A percentile compares a stretch with the other conserved stretches of the same genome.
Evolutionary conservation across 2,113 vertebrate genomes (phyloP).

Genomic region (Alouatta palliata): DNA sequence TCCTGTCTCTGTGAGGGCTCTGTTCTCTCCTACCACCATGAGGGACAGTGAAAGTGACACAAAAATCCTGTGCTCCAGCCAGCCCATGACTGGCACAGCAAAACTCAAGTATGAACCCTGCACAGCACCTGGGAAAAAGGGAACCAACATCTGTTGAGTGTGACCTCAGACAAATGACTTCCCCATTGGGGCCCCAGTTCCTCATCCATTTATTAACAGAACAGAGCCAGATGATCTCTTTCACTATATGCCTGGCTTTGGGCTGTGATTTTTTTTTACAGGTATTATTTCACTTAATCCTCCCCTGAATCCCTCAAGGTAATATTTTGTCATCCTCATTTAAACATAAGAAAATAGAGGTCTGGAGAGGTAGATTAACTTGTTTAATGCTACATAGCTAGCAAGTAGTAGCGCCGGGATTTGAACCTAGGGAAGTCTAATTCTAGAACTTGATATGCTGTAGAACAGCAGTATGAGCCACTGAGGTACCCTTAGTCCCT

Average conservation of each 20-base stretch:
- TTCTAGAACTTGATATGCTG: not conserved
- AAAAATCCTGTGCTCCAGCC: not conserved
- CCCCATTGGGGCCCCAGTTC: not conserved
- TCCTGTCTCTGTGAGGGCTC: not conserved
- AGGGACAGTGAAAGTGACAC: not conserved
- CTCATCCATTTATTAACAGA: not conserved
- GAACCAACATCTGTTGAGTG: not conserved
- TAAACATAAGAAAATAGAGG: not conserved
- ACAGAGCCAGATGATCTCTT: not conserved
- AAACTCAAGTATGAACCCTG: not conserved
- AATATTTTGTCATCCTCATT: not conserved
- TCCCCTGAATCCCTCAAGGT: not conserved
- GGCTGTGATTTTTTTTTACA: not conserved
- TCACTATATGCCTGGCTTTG: not conserved
- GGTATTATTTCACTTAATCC: not conserved
- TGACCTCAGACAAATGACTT: not conserved
- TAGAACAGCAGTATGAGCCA: not conserved
- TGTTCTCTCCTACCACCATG: not conserved
- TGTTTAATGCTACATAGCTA: not conserved
- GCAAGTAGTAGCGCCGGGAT: not conserved
- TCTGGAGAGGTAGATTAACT: not conserved
- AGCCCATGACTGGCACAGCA: not conserved
- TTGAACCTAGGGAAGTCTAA: not conserved
- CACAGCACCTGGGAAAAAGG: not conserved
- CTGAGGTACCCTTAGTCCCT: not conserved